Conservation (phyloP, 2,113 vertebrate species). For the Tenrec ecaudatus region DNA sequence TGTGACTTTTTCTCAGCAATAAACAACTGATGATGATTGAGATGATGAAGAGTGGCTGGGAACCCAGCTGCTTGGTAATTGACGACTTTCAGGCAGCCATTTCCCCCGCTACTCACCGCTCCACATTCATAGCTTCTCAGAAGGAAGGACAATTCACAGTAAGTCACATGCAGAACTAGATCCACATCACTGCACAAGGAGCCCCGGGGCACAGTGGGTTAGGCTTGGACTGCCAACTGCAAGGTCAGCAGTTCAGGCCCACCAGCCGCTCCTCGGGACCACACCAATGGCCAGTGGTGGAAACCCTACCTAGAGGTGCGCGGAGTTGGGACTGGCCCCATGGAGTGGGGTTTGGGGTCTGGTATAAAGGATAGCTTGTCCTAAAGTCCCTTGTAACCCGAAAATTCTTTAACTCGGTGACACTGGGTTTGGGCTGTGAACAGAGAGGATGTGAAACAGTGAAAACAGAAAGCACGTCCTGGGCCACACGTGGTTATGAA, state of each 20-base stretch:
- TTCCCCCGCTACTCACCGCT: not conserved
- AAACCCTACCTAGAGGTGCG: too few species aligned
- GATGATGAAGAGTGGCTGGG: not conserved
- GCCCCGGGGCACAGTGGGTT: too few species aligned
- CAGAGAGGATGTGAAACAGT: not conserved
- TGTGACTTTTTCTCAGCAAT: not conserved
- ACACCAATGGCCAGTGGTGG: not conserved
- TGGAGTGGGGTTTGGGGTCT: not conserved
- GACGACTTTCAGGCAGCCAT: not conserved
- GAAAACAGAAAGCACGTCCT: too few species aligned
- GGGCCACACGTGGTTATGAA: not conserved
- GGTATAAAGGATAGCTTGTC: not conserved
- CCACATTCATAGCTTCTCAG: slow-evolving; percentile 28
- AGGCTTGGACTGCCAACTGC: too few species aligned
- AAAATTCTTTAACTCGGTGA: not conserved
- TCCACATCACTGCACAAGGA: too few species aligned
- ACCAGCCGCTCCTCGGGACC: not conserved
- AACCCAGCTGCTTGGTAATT: not conserved
- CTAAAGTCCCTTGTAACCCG: not conserved
- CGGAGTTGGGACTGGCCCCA: too few species aligned
- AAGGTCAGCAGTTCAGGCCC: too few species aligned
- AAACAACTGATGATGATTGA: not conserved
- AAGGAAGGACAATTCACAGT: slow-evolving; percentile 26
- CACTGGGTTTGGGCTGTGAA: not conserved
- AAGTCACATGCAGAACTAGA: not conserved